Evolutionary conservation across 2,797 vertebrate species (phyloP).

Genomic region (Silurus lanzhouensis): DNA sequence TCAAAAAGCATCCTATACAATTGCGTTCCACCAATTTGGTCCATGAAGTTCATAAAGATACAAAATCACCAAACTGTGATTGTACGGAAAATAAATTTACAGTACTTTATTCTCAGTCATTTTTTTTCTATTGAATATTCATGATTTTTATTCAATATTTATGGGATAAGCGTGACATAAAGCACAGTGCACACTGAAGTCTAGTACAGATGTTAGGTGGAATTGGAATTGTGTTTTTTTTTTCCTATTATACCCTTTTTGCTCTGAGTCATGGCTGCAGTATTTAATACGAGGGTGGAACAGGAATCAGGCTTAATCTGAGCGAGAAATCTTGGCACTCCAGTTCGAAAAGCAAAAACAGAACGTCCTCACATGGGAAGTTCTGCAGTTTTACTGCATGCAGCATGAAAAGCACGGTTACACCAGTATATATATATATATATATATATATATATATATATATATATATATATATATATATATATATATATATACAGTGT

Average conservation of each 20-base stretch:
- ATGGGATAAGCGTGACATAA: background rate
- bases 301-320: conserved; percentile 57
- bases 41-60: background rate
- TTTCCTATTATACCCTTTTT: conserved; percentile 21
- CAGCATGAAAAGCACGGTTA: background rate
- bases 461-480: too few species aligned
- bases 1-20: too few species aligned
- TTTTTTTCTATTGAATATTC: background rate
- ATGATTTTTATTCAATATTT: background rate
- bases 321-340: conserved; percentile 50
- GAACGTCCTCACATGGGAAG: conserved; percentile 14
- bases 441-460: background rate
- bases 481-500: too few species aligned
- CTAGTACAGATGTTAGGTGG: conserved; percentile 38
- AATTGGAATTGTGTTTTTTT: conserved; percentile 30
- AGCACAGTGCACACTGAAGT: conserved; percentile 6
- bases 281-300: conserved; percentile 53
- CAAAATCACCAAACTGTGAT: background rate
- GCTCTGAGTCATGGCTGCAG: conserved; percentile 34
- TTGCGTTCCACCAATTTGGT: too few species aligned
- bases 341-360: conserved; percentile 49
- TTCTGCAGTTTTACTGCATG: conserved; percentile 11
- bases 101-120: background rate
- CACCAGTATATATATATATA: background rate
- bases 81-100: background rate